Conservation (phyloP, 1,140 invertebrate species). For the Arctopsyche grandis region DNA sequence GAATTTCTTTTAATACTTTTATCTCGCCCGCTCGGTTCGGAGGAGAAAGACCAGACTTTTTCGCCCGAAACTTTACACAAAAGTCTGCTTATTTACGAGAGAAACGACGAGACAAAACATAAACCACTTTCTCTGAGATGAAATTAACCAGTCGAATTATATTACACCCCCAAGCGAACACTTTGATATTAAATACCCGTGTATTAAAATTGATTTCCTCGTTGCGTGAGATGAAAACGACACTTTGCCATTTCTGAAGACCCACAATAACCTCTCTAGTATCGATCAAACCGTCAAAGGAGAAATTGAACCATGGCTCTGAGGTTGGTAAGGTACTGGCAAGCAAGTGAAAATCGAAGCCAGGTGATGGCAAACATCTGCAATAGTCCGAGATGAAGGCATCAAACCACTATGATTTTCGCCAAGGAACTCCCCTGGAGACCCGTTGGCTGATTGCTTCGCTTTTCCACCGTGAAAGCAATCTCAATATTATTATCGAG, state of each 20-base stretch:
- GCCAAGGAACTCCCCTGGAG: conserved; percentile 27
- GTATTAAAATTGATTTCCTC: no score
- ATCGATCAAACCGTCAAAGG: no score
- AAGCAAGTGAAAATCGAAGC: neutral
- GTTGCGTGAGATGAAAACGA: no score
- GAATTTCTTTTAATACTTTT: conserved; percentile 24
- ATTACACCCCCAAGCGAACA: no score
- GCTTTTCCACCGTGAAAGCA: conserved; percentile 37
- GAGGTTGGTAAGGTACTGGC: no score
- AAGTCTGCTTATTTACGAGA: conserved; percentile 13
- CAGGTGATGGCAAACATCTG: neutral
- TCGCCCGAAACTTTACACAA: conserved; percentile 1
- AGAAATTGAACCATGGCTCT: no score
- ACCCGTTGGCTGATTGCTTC: conserved; percentile 38
- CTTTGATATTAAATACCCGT: no score
- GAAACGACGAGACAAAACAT: neutral
- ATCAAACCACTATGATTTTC: conserved; percentile 40
- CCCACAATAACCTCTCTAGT: no score
- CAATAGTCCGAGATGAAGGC: neutral
- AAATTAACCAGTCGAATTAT: no score
- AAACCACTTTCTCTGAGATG: no score
- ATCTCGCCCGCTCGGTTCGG: neutral
- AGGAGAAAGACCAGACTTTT: neutral
- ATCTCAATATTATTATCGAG: conserved; percentile 34
- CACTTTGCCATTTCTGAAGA: no score